Evolutionary conservation across 2,888 invertebrate species (phyloP).

Genomic region (Caenorhabditis panamensis): DNA sequence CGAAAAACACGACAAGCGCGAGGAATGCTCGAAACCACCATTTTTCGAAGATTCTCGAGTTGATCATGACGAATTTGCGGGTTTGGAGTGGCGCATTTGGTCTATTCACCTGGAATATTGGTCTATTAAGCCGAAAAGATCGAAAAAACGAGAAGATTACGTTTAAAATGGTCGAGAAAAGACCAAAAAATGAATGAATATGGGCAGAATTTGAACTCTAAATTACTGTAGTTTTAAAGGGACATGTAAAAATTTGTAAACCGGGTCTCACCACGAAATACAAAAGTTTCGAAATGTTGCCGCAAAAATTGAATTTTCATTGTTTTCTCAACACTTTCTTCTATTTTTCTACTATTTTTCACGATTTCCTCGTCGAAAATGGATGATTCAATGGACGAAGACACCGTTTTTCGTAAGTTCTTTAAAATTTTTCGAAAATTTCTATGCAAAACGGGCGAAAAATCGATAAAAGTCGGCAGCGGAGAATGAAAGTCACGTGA

Average conservation of each 20-base stretch:
- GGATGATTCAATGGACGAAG: background rate
- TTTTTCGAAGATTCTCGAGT: conserved; percentile 57
- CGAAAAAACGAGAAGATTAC: background rate
- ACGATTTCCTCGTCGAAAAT: background rate
- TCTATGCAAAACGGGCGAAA: background rate
- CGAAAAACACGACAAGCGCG: conserved; percentile 65
- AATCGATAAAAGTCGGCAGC: conserved; percentile 20
- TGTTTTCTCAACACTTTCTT: background rate
- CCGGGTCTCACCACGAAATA: background rate
- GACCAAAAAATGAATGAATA: background rate
- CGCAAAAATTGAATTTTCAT: background rate
- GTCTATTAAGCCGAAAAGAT: conserved; percentile 20
- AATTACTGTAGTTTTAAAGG: conserved; percentile 7
- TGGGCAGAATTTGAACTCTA: too few species aligned
- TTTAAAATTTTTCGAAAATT: background rate
- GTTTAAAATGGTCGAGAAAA: background rate
- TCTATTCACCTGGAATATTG: conserved; percentile 37
- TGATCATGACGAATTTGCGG: conserved; percentile 20
- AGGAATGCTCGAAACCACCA: conserved; percentile 69
- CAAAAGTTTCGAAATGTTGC: background rate
- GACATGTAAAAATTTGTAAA: background rate
- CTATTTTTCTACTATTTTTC: background rate
- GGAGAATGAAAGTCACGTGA: conserved; percentile 31
- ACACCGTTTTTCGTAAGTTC: background rate
- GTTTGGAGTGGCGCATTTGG: conserved; percentile 25